Conservation (phyloP, 2,888 invertebrate genomes). For the Eilema sororculum region DNA sequence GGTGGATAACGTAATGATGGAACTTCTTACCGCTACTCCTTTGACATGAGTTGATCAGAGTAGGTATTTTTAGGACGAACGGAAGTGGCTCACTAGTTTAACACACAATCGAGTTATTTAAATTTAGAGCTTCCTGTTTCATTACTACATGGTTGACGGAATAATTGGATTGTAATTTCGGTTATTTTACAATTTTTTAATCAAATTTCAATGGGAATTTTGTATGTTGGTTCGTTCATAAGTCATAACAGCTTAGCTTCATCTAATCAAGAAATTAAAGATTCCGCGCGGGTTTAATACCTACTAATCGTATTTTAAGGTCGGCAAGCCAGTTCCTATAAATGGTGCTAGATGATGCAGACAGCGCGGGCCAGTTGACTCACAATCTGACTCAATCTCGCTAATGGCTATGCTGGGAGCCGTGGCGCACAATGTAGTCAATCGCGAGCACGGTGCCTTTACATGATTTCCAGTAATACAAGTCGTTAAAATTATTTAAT, state of each 20-base stretch:
- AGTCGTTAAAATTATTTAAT: conserved; percentile 8
- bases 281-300: too few relatives aligned
- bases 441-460: conserved; percentile 21
- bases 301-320: neutral
- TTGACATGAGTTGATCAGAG: neutral
- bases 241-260: neutral
- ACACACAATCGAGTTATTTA: neutral
- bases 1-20: neutral
- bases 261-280: neutral
- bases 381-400: conserved; percentile 34
- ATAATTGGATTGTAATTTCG: neutral
- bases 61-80: neutral
- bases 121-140: neutral
- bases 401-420: conserved; percentile 40
- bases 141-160: neutral
- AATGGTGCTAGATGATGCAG: conserved; percentile 8
- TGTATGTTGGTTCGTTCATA: neutral
- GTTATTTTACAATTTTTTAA: neutral
- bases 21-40: neutral
- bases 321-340: neutral
- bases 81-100: neutral
- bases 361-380: conserved; percentile 29
- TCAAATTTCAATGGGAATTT: too few relatives aligned
- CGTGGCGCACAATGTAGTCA: conserved; percentile 9
- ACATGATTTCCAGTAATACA: neutral